phyloP scores from a whole-genome alignment of 2,113 vertebrate genomes.

The Marcusenius ussheri region DNA sequence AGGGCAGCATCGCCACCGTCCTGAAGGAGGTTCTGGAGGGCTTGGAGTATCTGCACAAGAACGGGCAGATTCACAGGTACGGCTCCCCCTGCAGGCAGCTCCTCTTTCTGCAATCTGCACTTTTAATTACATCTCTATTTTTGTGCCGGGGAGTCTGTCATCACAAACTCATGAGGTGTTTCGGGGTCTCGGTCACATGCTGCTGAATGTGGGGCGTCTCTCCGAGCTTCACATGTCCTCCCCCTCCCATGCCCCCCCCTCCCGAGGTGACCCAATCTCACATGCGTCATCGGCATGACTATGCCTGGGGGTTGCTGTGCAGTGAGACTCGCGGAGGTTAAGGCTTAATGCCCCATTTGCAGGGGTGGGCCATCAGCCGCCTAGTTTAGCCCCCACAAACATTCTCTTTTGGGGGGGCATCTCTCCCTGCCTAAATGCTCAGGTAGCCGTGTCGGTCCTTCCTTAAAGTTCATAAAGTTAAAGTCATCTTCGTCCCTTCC shows the following conservation, averaged over 20 bases:
- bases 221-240: background rate
- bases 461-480: background rate
- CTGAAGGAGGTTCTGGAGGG: slow-evolving; percentile 86
- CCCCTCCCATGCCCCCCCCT: background rate
- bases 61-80: slow-evolving; percentile 90
- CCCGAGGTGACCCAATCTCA: background rate
- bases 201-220: background rate
- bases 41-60: slow-evolving; percentile 89
- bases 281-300: background rate
- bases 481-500: background rate
- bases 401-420: background rate
- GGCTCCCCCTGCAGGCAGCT: background rate
- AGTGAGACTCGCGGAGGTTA: background rate
- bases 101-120: background rate
- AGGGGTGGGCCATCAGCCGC: background rate
- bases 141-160: background rate
- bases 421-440: background rate
- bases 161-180: background rate
- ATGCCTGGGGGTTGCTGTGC: background rate
- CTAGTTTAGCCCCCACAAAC: background rate
- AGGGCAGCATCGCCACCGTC: slow-evolving; percentile 74
- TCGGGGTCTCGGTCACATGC: background rate
- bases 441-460: background rate
- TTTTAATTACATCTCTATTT: background rate
- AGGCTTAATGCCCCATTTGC: background rate